These are phyloP conservation scores for Periplaneta americana DNA, from an alignment of 1,140 invertebrate species.

Conservation along the genomic window DNA sequence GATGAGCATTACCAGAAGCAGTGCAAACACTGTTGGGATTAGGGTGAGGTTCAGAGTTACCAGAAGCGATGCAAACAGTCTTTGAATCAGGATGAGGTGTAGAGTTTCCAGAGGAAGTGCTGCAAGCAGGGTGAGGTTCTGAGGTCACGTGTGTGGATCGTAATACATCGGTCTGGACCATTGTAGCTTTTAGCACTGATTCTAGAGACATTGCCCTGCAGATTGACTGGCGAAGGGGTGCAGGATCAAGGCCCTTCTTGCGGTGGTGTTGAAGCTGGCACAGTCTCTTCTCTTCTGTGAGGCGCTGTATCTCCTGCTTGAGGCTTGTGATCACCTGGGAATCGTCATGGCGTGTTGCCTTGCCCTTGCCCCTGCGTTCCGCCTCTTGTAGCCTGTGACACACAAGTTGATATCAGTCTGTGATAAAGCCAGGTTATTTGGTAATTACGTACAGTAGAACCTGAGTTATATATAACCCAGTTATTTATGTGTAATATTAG, in stretches of 20 bases:
- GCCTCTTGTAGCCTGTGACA: constrained; percentile 45
- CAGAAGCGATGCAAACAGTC: not conserved
- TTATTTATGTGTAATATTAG: no score
- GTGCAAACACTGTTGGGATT: not conserved
- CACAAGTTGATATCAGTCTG: no score
- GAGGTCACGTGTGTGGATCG: not conserved
- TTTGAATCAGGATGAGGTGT: not conserved
- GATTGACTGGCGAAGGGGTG: not conserved
- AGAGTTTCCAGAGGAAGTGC: not conserved
- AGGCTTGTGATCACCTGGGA: constrained; percentile 45
- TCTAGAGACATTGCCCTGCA: not conserved
- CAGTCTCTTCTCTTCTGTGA: constrained; percentile 44
- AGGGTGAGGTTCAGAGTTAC: not conserved
- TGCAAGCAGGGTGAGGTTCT: not conserved
- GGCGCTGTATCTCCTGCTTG: constrained; percentile 41
- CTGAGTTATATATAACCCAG: no score
- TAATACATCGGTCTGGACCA: not conserved
- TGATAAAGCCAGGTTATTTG: no score
- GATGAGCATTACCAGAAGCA: not conserved
- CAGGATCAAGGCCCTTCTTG: not conserved
- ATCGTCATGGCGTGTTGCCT: constrained; percentile 46
- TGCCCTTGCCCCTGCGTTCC: constrained; percentile 42
- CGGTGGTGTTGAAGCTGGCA: constrained; percentile 21
- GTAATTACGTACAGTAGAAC: no score
- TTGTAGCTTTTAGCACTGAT: no score